A percentile compares a stretch with the other conserved stretches of the same genome.
Evolutionary conservation across 2,113 vertebrate species (phyloP).

Genomic region (Eptesicus fuscus): DNA sequence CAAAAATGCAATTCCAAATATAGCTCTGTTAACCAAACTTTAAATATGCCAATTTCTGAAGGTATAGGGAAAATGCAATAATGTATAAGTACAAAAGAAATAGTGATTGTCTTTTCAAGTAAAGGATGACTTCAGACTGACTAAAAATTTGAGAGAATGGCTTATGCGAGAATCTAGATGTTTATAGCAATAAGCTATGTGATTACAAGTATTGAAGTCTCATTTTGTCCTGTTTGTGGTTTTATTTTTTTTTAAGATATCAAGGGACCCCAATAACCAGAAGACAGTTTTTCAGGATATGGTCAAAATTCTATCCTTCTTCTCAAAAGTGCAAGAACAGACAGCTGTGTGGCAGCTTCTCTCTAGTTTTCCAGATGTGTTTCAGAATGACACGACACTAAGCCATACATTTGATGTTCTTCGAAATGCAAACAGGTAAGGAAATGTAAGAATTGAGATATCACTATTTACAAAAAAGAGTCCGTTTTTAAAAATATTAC

Average conservation of each 20-base stretch:
- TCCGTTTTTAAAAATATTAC: not conserved
- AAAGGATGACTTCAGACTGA: not conserved
- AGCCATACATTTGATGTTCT: conserved; percentile 70
- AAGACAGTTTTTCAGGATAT: conserved; percentile 76
- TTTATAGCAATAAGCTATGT: not conserved
- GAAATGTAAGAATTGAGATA: not conserved
- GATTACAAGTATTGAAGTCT: not conserved
- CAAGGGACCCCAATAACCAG: conserved; percentile 77
- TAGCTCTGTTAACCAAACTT: not conserved
- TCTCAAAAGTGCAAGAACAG: conserved; percentile 82
- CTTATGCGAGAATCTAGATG: not conserved
- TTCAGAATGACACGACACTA: conserved; percentile 67
- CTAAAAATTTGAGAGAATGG: not conserved
- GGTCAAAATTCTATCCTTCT: conserved; percentile 69
- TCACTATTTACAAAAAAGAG: not conserved
- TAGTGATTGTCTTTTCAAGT: not conserved
- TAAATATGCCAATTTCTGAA: not conserved
- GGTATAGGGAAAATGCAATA: not conserved
- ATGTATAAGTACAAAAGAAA: not conserved
- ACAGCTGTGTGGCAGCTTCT: conserved; percentile 82
- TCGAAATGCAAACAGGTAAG: conserved; percentile 80
- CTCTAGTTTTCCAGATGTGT: conserved; percentile 77
- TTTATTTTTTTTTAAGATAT: conserved; percentile 74
- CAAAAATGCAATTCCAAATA: not conserved
- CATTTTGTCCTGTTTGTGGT: conserved; percentile 7